Evolutionary conservation across 2,797 vertebrate species (phyloP), one percentile per base, ranked within the genome.

Genomic region (Hippopotamyrus pictus): DNA sequence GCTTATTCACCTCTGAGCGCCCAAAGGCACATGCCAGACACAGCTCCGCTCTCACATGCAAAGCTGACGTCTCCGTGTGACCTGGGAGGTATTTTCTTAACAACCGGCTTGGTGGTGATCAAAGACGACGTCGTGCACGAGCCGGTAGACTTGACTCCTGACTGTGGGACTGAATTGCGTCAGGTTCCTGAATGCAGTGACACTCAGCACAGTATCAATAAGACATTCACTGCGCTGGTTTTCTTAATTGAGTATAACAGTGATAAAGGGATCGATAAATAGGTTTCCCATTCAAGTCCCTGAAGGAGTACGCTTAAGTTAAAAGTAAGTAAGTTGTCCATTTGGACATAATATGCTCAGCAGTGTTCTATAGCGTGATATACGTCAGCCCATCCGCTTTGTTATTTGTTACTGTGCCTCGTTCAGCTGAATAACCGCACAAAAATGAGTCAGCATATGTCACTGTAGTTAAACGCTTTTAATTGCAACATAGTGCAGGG

Each of bases 1-100:
- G 88, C 92, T 93, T 57, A 90, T 91, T 86, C 62, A 51, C 87
- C 69, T 22, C 87, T 5, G 1, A 3, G 73, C 2, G 33, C 29
- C 29, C 48, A 57, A 44, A 54, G 65, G 37, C 9, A 11, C 19
- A 14, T 3, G 19, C 69, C 53, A 11, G 73, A 9, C 17, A n/a
- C n/a, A n/a, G 8, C 37, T 41, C 59, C 19, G 12, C 76, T 90
- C 87, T 91, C 54, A 91, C 82, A 92, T 90, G 65, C 92, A 91
- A 90, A 33, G 87, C 89, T 12, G 44, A 0, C 79, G 84, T 76
- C 92, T 92, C 92, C 69, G 90, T 91, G 88, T 73, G 54, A 88
- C 53, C 91, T 89, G 88, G 84, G 92, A 92, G 76, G 54, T 91
- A 92, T 93, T 90, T 92, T 90, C 88, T 88, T 50, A 90, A 93